These are phyloP conservation scores for Synergus itoensis DNA, from an alignment of 2,888 invertebrate genomes.

Conservation along the genomic window DNA sequence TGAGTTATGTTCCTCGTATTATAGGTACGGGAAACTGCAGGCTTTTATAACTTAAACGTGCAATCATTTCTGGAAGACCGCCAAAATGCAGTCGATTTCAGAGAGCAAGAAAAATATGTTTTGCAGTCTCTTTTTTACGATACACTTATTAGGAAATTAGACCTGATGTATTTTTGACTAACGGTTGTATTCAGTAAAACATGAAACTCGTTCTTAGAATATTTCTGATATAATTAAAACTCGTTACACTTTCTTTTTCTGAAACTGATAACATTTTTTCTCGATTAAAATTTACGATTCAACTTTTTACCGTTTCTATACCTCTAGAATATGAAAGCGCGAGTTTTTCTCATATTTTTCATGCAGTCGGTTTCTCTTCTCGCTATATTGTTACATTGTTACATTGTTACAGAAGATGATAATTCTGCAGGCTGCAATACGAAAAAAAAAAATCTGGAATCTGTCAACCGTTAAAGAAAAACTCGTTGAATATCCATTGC, in stretches of 20 bases:
- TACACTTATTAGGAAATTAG: slow-evolving; percentile 13
- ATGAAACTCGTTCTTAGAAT: neutral
- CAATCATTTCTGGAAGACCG: slow-evolving; percentile 12
- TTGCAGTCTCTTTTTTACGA: neutral
- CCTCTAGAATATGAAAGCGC: too few species aligned
- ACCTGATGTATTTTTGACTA: neutral
- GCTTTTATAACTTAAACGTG: slow-evolving; percentile 1
- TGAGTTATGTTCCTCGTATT: neutral
- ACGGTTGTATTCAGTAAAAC: too few species aligned
- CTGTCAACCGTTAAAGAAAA: neutral
- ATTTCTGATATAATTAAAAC: neutral
- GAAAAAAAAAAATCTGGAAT: neutral
- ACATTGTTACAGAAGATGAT: too few species aligned
- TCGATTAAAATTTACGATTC: too few species aligned
- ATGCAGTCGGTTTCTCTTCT: too few species aligned
- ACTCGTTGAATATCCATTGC: neutral
- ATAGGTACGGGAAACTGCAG: neutral
- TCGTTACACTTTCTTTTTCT: neutral
- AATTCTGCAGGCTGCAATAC: too few species aligned
- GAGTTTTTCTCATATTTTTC: too few species aligned
- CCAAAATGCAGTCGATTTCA: slow-evolving; percentile 11
- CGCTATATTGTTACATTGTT: too few species aligned
- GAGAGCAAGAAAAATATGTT: neutral
- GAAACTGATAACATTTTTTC: too few species aligned
- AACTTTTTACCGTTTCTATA: too few species aligned